Percentiles rank a stretch among this genome's conserved stretches.
phyloP scores from a whole-genome alignment of 2,888 invertebrate species.

The Xestoiulus laeticollis region DNA sequence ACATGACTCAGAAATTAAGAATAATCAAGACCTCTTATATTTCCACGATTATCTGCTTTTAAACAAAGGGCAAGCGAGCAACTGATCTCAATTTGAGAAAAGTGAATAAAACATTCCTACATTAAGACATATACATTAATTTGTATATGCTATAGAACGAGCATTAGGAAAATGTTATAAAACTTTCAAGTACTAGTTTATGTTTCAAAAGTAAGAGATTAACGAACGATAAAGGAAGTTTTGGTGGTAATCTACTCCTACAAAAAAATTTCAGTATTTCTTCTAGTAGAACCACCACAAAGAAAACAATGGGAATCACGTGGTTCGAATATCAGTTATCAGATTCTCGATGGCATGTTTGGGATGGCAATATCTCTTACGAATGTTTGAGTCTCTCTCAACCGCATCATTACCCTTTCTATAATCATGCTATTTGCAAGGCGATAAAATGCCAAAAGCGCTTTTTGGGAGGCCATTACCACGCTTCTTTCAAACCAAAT shows the following conservation, averaged over 20 bases:
- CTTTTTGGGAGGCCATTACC: background rate
- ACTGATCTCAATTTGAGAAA: too few relatives aligned
- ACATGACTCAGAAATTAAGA: too few relatives aligned
- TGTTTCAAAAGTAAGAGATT: background rate
- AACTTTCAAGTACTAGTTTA: too few relatives aligned
- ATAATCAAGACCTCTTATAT: too few relatives aligned
- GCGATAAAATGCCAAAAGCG: background rate
- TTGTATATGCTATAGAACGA: too few relatives aligned
- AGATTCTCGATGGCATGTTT: constrained; percentile 16
- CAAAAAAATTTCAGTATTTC: background rate
- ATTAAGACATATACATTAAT: too few relatives aligned
- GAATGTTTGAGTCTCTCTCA: background rate
- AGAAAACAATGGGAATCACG: background rate
- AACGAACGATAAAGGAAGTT: background rate
- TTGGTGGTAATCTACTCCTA: too few relatives aligned
- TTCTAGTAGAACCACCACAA: background rate
- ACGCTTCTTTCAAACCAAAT: background rate
- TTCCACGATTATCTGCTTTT: too few relatives aligned
- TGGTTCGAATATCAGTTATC: constrained; percentile 14
- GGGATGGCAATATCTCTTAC: background rate
- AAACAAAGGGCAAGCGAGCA: too few relatives aligned
- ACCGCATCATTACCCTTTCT: constrained; percentile 1
- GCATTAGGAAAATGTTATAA: background rate
- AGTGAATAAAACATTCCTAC: too few relatives aligned
- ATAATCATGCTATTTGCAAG: background rate